Base-by-base conservation (phyloP, 1,140 invertebrate genomes). In the Drosophila lowei region DNA sequence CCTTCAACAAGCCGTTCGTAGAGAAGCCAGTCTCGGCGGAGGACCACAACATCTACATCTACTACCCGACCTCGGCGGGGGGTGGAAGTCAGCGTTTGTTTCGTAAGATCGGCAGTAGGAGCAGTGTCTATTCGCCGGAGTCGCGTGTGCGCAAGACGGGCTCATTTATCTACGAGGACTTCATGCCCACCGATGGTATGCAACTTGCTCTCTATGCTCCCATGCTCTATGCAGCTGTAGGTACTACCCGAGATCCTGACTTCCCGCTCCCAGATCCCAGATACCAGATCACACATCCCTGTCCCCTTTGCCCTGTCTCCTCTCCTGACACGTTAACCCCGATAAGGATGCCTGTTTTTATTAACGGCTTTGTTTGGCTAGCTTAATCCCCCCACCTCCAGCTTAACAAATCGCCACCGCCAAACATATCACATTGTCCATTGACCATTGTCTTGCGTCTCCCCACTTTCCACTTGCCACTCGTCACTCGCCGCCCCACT, bases 21-120 rank as follows among this genome's bases (percentile, higher is more conserved):
- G 99, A 99, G 43, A 91, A 91, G 18, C 90, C 90, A 4, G 93
- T 94, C 2, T 99, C 97, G 18, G 99, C 99, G 0, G 99, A 99
- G 93, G 98, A 99, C 93, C 99, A 99, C 92, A 99, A 99, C 91
- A 99, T 99, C 90, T 99, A 99, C 91, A 99, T 99, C 81, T 99
- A 99, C 92, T 99, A 99, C 93, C 99, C 99, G 0, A 98, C 97
- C 3, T 98, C 97, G 3, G 99, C 98, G n/a, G 99, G 99, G 3
- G 96, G 96, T 3, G 99, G 99, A 2, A 98, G 97, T 91, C 99
- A 99, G 91, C 93, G 98, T 79, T 93, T 99, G 43, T 99, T 99
- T 92, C 94, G 99, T 90, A 99, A 99, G 96, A 99, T 99, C 92
- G 99, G 98, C 53, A 99, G 98, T 91, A 94, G 99, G 52, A 99